These are phyloP conservation scores for Teleogryllus occipitalis DNA, from an alignment of 1,140 invertebrate species.

Conservation along the genomic window DNA sequence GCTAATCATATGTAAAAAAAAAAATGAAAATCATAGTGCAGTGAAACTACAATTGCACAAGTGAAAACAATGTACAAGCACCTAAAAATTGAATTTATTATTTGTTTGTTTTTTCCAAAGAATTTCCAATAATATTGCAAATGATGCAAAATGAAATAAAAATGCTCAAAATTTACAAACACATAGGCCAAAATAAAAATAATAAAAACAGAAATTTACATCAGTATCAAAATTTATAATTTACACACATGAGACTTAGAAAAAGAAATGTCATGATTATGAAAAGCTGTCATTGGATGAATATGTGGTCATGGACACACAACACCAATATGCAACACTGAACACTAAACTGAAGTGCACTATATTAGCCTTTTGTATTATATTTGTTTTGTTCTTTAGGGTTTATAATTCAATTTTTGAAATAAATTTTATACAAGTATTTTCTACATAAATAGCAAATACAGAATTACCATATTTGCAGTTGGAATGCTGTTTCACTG, in stretches of 20 bases:
- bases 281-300: not conserved
- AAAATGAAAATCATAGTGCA: not conserved
- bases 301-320: no score
- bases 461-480: no score
- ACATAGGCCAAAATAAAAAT: not conserved
- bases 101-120: not conserved
- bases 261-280: not conserved
- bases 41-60: not conserved
- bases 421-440: no score
- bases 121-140: no score
- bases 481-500: slow-evolving; percentile 1
- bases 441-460: no score
- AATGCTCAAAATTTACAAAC: no score
- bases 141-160: no score
- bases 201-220: not conserved
- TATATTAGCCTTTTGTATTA: no score
- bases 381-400: no score
- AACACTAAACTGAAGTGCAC: no score
- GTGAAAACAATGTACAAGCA: not conserved
- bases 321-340: no score
- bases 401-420: no score
- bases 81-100: not conserved
- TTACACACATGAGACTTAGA: not conserved
- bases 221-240: not conserved
- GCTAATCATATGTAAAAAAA: not conserved